A percentile compares a stretch with the other conserved stretches of the same genome.
Conservation (phyloP, 2,113 vertebrate genomes). For the Gavia stellata region DNA sequence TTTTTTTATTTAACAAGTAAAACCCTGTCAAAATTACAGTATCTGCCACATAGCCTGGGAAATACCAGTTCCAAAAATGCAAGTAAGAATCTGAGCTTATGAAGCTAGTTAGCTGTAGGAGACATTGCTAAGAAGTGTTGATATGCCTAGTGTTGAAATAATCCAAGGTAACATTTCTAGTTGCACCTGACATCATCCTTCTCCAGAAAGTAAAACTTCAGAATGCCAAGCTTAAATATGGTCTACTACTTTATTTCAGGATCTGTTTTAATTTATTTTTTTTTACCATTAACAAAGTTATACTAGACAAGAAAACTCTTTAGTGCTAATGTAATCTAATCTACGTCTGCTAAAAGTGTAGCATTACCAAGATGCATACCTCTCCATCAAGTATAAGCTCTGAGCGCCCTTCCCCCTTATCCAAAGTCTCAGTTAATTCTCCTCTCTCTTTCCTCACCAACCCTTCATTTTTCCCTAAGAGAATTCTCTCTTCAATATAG, state of each 20-base stretch:
- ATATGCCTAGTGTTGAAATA: not conserved
- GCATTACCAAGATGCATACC: not conserved
- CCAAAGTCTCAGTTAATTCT: not conserved
- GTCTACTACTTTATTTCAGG: not conserved
- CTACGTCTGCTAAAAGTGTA: not conserved
- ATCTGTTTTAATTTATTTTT: not conserved
- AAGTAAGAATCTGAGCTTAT: not conserved
- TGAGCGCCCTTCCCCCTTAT: rapidly evolving
- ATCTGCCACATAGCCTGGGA: not conserved
- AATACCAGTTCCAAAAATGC: not conserved
- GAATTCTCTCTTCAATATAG: not conserved
- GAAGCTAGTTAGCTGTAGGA: not conserved
- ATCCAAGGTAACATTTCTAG: not conserved
- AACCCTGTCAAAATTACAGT: not conserved
- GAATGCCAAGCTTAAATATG: not conserved
- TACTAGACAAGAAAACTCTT: not conserved
- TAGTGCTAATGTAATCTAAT: not conserved
- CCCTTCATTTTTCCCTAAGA: not conserved
- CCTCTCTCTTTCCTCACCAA: not conserved
- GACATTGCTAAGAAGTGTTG: not conserved
- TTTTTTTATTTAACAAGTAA: not conserved
- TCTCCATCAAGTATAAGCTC: not conserved
- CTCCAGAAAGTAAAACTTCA: not conserved
- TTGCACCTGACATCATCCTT: not conserved
- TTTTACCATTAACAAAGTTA: not conserved